Conservation (phyloP, 2,888 invertebrate species). For the Amaurobius ferox region DNA sequence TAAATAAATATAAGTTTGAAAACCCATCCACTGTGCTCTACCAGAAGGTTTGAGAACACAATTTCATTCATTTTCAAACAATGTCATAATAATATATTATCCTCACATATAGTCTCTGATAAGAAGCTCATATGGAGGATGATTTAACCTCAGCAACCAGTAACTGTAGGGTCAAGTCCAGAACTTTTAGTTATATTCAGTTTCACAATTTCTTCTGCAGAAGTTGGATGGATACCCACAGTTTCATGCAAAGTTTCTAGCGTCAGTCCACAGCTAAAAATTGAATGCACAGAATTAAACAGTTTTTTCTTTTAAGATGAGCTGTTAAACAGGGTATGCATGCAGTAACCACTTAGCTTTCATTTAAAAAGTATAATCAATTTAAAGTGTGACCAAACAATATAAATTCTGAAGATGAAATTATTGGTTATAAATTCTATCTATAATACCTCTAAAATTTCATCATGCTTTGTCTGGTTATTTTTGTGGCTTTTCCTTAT, state of each 20-base stretch:
- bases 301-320: too few relatives aligned
- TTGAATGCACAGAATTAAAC: too few relatives aligned
- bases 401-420: too few relatives aligned
- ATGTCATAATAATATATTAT: neutral
- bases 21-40: neutral
- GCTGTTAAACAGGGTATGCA: too few relatives aligned
- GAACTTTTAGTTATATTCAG: slow-evolving; percentile 93
- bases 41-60: neutral
- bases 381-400: too few relatives aligned
- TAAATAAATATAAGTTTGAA: slow-evolving; percentile 1
- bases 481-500: too few relatives aligned
- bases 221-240: slow-evolving; percentile 83
- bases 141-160: slow-evolving; percentile 94
- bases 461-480: too few relatives aligned
- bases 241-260: slow-evolving; percentile 81
- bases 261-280: slow-evolving; percentile 78
- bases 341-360: too few relatives aligned
- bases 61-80: neutral
- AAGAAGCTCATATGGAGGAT: slow-evolving; percentile 48
- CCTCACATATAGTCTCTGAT: neutral
- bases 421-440: too few relatives aligned
- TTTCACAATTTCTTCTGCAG: slow-evolving; percentile 85
- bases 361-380: too few relatives aligned
- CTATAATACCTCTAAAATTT: too few relatives aligned
- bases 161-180: slow-evolving; percentile 90